Evolutionary conservation across 2,113 vertebrate genomes (phyloP).

Genomic region (Nothocercus nigrocapillus): DNA sequence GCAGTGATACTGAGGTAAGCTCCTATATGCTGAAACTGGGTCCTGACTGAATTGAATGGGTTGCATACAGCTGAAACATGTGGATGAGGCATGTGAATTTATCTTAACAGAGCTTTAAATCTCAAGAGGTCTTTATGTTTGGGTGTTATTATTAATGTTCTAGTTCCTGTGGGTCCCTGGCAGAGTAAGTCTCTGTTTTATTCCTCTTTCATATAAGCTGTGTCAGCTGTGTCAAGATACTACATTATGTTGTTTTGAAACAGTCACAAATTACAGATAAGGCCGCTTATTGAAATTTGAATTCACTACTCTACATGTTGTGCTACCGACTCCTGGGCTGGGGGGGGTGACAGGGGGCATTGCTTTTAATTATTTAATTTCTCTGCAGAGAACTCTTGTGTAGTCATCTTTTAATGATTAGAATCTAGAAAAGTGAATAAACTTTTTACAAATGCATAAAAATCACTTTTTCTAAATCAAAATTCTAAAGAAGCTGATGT

Average conservation of each 20-base stretch:
- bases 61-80: background rate
- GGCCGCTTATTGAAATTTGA: background rate
- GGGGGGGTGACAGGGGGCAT: too few relatives aligned
- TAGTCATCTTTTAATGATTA: background rate
- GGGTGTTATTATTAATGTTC: background rate
- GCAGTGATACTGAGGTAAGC: background rate
- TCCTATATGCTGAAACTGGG: background rate
- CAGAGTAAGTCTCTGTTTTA: background rate
- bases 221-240: background rate
- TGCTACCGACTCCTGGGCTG: background rate
- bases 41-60: background rate
- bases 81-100: background rate
- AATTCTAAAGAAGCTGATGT: background rate
- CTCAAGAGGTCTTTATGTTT: background rate
- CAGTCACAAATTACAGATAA: background rate
- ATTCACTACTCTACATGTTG: background rate
- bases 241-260: background rate
- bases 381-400: background rate
- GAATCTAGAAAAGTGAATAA: background rate
- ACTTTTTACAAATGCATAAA: background rate
- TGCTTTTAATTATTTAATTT: background rate
- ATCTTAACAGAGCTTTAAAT: background rate
- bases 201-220: background rate
- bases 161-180: background rate
- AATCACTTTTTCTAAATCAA: background rate